phyloP scores from a whole-genome alignment of 2,888 invertebrate genomes.

The Synergus japonicus region DNA sequence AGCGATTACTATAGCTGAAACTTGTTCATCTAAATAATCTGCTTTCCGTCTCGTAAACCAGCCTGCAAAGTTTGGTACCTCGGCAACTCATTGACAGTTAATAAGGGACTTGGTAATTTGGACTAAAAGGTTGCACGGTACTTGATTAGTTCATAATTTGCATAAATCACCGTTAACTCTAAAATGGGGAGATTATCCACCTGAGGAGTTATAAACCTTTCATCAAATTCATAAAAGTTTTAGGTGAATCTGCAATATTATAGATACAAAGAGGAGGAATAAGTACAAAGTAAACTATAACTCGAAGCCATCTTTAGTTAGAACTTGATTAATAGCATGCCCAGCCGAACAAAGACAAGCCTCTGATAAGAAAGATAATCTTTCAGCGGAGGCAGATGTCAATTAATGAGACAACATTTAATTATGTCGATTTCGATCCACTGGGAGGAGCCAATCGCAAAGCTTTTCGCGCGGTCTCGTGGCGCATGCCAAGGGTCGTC shows the following conservation, averaged over 20 bases:
- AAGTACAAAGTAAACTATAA: too few species aligned
- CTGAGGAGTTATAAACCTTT: neutral
- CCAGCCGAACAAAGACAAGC: neutral
- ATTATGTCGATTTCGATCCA: constrained; percentile 9
- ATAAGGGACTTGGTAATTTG: constrained; percentile 16
- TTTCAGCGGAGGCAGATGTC: neutral
- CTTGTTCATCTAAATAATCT: constrained; percentile 26
- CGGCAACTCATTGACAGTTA: constrained; percentile 25
- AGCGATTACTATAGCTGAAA: constrained; percentile 5
- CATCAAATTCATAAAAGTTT: neutral
- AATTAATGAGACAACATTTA: constrained; percentile 3
- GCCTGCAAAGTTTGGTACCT: constrained; percentile 26
- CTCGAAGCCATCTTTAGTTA: neutral
- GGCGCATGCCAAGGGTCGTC: constrained; percentile 27
- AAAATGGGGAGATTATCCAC: neutral
- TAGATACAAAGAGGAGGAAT: neutral
- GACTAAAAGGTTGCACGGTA: constrained; percentile 28
- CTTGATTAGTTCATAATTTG: constrained; percentile 18
- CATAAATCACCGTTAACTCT: constrained; percentile 12
- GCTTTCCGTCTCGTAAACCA: constrained; percentile 16
- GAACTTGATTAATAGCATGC: constrained; percentile 9
- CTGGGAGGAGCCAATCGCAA: constrained; percentile 8
- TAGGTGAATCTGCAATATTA: neutral
- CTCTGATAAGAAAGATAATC: neutral
- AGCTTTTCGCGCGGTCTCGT: constrained; percentile 9